Base-by-base conservation (phyloP, 1,140 invertebrate species). In the Leptonema lineaticorne region DNA sequence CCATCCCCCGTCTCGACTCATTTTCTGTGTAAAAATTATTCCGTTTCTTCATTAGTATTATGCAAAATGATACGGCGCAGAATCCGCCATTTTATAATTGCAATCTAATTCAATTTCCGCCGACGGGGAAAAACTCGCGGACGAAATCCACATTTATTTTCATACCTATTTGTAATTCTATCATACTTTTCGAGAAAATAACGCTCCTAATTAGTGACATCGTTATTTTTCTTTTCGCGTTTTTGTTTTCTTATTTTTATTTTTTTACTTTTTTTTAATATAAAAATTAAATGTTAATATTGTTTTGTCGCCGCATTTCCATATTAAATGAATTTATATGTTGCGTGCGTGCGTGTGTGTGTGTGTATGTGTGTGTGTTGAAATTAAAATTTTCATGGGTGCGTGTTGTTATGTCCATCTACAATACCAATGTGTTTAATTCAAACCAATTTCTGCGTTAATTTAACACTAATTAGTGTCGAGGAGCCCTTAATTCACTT, bases 51-150 rank as follows among this genome's bases (percentile, higher is more conserved):
- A 62, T 70, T 70, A 70, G 69, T 26, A 45, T 67, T 46, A 63
- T 67, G 65, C 65, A 67, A 67, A 67, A 67, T 67, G 57, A 67
- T 67, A 59, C 65, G 65, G 62, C 66, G 59, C 30, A n/a, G 60
- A 68, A 50, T 71, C 69, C 69, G 60, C 70, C 63, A 71, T 71
- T 62, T 68, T 60, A 68, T 71, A 71, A 71, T 71, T 59, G 64
- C 45, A 59, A 45, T 48, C 26, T 71, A 71, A 71, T 71, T 65
- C 59, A 45, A 62, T 62, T 62, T 62, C 29, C 59, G 59, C 59
- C 27, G 57, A 37, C 9, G n/a, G 33, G 4, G 57, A 59, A 59
- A 59, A 33, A 59, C 57, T 59, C 28, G 20, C n/a, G 24, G n/a
- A 26, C 48, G 8, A 20, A 53, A 53, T 53, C 48, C 48, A 26